Evolutionary conservation across 2,113 vertebrate species (phyloP).

Genomic region (Apus apus): DNA sequence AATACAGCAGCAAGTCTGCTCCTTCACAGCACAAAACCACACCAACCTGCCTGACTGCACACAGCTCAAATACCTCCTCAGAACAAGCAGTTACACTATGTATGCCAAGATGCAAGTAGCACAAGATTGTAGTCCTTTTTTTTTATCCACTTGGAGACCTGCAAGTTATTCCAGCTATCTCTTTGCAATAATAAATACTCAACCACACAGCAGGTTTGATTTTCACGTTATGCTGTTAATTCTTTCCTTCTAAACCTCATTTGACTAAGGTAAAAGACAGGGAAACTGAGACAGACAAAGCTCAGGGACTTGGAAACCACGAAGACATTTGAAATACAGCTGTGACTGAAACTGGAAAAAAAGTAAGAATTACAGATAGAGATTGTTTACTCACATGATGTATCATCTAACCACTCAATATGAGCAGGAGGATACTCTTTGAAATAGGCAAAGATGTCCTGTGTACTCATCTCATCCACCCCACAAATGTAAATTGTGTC

Average conservation of each 20-base stretch:
- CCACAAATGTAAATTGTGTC: slow-evolving; percentile 91
- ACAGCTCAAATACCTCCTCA: background rate
- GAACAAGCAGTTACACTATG: background rate
- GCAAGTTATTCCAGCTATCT: background rate
- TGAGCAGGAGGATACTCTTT: slow-evolving; percentile 97
- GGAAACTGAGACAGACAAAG: background rate
- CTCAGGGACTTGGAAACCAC: background rate
- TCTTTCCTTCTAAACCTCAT: background rate
- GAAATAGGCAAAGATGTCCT: slow-evolving; percentile 94
- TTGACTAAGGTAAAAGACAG: background rate
- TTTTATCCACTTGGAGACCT: background rate
- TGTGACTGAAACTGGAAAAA: background rate
- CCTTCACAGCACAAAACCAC: background rate
- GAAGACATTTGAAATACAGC: background rate
- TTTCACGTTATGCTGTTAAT: background rate
- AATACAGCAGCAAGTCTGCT: background rate
- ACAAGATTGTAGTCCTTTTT: background rate
- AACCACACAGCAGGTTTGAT: background rate
- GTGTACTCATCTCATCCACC: slow-evolving; percentile 97
- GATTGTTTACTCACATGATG: slow-evolving; percentile 85
- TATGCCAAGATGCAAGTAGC: background rate
- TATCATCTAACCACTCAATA: slow-evolving; percentile 97
- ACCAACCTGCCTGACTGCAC: background rate
- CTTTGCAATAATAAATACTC: background rate
- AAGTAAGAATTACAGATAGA: background rate